A percentile compares a stretch with the other conserved stretches of the same genome.
Evolutionary conservation across 35 echinoderm and acorn worm genomes (phyloP).

Genomic region (Diadema setosum): DNA sequence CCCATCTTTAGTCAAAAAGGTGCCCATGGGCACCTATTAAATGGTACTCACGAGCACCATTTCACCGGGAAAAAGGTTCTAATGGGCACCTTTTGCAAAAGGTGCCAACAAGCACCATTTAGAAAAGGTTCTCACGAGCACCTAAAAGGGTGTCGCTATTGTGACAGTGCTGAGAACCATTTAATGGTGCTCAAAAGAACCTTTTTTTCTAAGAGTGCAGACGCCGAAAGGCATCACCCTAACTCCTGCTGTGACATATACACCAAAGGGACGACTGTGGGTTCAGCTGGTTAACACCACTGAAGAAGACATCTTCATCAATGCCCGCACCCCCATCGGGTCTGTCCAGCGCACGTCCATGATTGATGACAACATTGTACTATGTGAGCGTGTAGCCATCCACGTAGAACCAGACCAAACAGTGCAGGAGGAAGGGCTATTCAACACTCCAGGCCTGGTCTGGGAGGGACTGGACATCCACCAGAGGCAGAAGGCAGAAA

Average conservation of each 20-base stretch:
- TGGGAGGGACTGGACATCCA: background rate
- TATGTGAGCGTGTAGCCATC: background rate
- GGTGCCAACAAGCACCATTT: too few species aligned
- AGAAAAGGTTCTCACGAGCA: too few species aligned
- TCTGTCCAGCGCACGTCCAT: background rate
- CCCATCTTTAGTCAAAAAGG: too few species aligned
- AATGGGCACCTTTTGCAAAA: too few species aligned
- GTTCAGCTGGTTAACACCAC: background rate
- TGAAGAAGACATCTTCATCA: background rate
- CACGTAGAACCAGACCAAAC: background rate
- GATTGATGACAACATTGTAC: conserved; percentile 17
- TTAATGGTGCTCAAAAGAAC: too few species aligned
- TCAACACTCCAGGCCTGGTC: background rate
- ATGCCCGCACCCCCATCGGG: background rate
- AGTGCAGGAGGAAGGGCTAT: background rate
- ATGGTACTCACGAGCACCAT: too few species aligned
- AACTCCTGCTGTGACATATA: background rate
- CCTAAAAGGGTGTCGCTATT: too few species aligned
- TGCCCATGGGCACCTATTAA: too few species aligned
- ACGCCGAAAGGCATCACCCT: background rate
- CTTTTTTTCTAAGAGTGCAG: too few species aligned
- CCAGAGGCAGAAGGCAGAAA: background rate
- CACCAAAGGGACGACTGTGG: background rate
- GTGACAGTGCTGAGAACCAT: too few species aligned
- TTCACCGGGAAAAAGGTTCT: too few species aligned